Base-by-base conservation (phyloP, 2,888 invertebrate species). In the Thymelicus sylvestris region DNA sequence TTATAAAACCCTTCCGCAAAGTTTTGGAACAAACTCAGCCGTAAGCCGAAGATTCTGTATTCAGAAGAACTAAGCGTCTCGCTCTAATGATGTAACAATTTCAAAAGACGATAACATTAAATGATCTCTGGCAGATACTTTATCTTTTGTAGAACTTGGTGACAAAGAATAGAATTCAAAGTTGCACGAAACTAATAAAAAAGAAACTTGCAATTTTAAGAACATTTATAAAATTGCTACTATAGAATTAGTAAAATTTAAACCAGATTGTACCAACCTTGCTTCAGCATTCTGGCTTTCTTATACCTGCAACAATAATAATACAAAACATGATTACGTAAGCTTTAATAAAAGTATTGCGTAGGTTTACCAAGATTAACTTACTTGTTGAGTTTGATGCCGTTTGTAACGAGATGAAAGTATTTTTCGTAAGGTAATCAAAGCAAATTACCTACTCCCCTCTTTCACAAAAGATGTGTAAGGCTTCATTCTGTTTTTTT, bases 261-360 rank as follows among this genome's bases (percentile, higher is more conserved):
- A 12, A 55, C 24, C 44, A 68, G 62, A 68, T 68, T 55, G 52
- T 81, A 84, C 88, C 81, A 80, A 92, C 92, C 91, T 89, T 87
- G 86, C 82, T 82, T 88, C 82, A 90, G 83, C 92, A 89, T 92
- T 81, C 76, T 87, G 81, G 84, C 86, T 78, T 83, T 81, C 75
- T 88, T 85, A 86, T 83, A 85, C 89, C 92, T 92, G 92, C 47
- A 92, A 92, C 86, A 86, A 88, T 76, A 78, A 74, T 79, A 78
- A 66, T 2, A 7, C 52, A 52, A 4, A 44, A 15, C 15, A 52
- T 52, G 15, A 52, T 52, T 52, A 52, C 7, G 8, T 52, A 7
- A 52, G 15, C 15, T 50, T 52, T 44, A 44, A 44, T 44, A 44
- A 10, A 44, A 12, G 12, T 10, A 44, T 44, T 44, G 4, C 12